Conservation (phyloP, 2,797 vertebrate species). For the Buphagus erythrorhynchus region DNA sequence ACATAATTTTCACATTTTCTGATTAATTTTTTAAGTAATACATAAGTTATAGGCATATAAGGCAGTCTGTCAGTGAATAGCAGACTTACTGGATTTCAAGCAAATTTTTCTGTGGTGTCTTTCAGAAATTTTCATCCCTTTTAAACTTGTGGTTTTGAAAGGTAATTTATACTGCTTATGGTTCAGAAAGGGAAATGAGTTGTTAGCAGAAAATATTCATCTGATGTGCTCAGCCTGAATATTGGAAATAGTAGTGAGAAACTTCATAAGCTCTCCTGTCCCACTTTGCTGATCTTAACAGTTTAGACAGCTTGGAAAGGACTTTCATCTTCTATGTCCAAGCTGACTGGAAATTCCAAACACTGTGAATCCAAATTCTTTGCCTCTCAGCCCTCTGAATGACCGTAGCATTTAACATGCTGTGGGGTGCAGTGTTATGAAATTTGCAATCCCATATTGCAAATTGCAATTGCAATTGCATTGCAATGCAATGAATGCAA, state of each 20-base stretch:
- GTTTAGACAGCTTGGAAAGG: neutral
- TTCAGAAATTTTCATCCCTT: neutral
- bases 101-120: neutral
- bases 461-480: no score
- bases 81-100: neutral
- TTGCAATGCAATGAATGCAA: neutral
- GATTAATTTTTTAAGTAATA: neutral
- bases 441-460: no score
- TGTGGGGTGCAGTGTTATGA: neutral
- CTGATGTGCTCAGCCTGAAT: neutral
- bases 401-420: neutral
- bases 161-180: neutral
- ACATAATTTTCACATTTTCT: neutral
- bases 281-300: neutral
- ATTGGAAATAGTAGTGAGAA: neutral
- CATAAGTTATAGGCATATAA: neutral
- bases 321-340: neutral
- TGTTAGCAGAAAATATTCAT: neutral
- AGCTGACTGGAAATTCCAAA: neutral
- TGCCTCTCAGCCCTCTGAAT: neutral
- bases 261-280: neutral
- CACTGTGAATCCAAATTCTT: neutral
- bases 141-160: neutral
- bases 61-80: neutral
- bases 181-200: neutral